These are phyloP conservation scores for Leucoraja ocellata DNA, from an alignment of 2,797 vertebrate genomes.

Conservation along the genomic window DNA sequence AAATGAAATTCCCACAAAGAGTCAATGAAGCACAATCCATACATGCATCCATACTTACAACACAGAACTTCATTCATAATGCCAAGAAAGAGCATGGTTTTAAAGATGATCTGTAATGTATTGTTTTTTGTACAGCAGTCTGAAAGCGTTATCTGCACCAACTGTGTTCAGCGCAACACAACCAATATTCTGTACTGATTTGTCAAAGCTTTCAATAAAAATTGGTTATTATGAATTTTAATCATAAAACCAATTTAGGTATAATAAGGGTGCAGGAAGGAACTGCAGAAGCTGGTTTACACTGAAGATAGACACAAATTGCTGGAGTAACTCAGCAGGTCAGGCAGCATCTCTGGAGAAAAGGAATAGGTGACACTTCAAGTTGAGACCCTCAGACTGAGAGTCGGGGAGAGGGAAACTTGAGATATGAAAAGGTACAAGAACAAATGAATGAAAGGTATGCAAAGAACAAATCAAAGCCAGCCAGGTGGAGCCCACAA, in stretches of 20 bases:
- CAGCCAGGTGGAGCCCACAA: no score
- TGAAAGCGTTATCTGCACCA: neutral
- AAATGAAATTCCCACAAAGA: neutral
- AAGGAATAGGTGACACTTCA: no score
- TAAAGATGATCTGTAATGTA: neutral
- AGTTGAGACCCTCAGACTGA: no score
- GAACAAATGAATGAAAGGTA: no score
- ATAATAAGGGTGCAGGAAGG: no score
- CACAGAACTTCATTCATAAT: neutral
- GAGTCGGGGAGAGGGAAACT: no score
- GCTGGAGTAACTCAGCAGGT: no score
- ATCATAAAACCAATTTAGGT: neutral
- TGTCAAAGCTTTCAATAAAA: slow-evolving; percentile 23
- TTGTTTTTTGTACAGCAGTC: neutral
- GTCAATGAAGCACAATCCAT: neutral
- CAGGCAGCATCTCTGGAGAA: no score
- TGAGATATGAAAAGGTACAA: no score
- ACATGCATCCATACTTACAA: neutral
- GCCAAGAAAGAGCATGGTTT: neutral
- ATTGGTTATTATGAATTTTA: neutral
- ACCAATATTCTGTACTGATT: neutral
- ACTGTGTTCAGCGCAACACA: neutral
- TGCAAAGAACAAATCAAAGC: no score
- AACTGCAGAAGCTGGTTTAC: no score
- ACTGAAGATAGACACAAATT: no score